phyloP scores from a whole-genome alignment of 92 coral and sea anemone species.

The Diadumene lineata region DNA sequence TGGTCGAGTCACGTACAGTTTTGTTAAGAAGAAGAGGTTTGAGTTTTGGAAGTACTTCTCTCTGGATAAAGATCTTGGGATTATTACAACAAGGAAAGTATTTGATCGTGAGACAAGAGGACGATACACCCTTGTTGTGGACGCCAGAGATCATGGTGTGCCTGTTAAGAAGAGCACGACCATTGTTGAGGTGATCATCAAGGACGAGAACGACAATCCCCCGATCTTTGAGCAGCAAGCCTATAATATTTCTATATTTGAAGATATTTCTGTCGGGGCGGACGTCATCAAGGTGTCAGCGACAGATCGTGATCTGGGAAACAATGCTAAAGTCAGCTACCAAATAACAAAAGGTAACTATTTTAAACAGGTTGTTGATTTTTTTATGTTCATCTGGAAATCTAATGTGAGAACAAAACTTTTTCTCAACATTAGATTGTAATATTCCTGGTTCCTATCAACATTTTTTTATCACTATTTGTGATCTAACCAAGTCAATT shows the following conservation, averaged over 20 bases:
- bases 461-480: no score
- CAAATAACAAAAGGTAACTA: conserved; percentile 67
- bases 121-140: conserved; percentile 61
- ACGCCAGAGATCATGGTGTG: conserved; percentile 73
- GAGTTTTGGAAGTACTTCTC: conserved; percentile 37
- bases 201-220: conserved; percentile 78
- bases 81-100: conserved; percentile 62
- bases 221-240: conserved; percentile 63
- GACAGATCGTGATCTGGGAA: conserved; percentile 73
- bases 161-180: conserved; percentile 42
- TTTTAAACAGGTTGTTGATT: no score
- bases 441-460: no score
- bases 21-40: conserved; percentile 21
- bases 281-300: conserved; percentile 69
- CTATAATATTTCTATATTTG: conserved; percentile 67
- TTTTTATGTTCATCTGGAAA: no score
- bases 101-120: conserved; percentile 79
- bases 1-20: conserved; percentile 68
- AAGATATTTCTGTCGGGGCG: conserved; percentile 57
- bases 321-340: conserved; percentile 73
- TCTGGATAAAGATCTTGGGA: conserved; percentile 57
- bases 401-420: no score
- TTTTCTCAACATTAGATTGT: no score
- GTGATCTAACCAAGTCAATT: no score
- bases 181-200: conserved; percentile 63